Base-by-base conservation (phyloP, 2,797 vertebrate species). In the Lacerta agilis region DNA sequence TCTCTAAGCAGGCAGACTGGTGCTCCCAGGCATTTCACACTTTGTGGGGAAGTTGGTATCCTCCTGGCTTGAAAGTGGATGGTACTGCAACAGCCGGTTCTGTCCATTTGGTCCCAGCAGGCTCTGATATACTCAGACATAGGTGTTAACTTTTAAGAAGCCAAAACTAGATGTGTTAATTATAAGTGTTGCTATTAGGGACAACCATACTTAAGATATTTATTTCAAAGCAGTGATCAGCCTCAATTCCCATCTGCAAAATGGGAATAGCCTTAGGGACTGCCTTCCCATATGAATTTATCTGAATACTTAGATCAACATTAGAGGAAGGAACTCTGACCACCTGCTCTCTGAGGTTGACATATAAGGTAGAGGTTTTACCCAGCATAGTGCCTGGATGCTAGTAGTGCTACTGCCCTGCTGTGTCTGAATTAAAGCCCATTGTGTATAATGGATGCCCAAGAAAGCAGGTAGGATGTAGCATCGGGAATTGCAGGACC, bases 91-190 rank as follows among this genome's bases (percentile, higher is more conserved):
- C 49, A 41, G 71, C 45, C 10, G 23, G 10, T 80, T 81, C 38
- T 86, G 58, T 87, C 58, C 38, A 87, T 81, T 85, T 80, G 71
- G 49, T 67, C 71, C 15, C 82, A 87, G 77, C 86, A 90, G 20
- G 43, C 23, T 71, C 61, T 76, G 71, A 71, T 79, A 61, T 71
- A 41, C 23, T 78, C 8, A 43, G 67, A 38, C 23, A 83, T 55
- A 67, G 64, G 9, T 79, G 80, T 86, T 64, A 58, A n/a, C 61
- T 82, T 77, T 86, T 86, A 15, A 85, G 49, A 81, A 81, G 86
- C 89, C 69, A 87, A 10, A 69, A 61, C 20, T 90, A 72, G 61
- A 85, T 80, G 69, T 75, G 45, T 90, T 84, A 80, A 75, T 90
- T 87, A 79, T 73, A 87, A 49, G 66, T 66, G 41, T 29, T 85